A percentile compares a stretch with the other conserved stretches of the same genome.
Conservation (phyloP, 2,797 vertebrate species). For the Lophura swinhoii region DNA sequence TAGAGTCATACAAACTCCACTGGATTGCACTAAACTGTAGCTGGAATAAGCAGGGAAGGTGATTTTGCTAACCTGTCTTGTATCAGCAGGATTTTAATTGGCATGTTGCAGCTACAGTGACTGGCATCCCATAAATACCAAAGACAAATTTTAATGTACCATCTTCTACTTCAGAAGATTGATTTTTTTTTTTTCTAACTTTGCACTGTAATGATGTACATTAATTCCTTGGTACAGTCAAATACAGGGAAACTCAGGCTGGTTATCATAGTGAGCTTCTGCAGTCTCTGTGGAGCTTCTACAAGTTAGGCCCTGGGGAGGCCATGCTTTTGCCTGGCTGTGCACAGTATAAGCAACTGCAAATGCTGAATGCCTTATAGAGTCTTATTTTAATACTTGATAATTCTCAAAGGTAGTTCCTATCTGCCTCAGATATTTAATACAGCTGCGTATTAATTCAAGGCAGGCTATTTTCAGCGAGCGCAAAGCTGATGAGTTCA, state of each 20-base stretch:
- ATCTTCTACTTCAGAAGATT: constrained; percentile 59
- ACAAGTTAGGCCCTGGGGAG: constrained; percentile 29
- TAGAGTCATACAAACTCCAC: constrained; percentile 2
- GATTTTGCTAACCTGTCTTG: constrained; percentile 60
- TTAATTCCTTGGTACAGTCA: constrained; percentile 53
- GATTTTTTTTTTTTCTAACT: constrained; percentile 20
- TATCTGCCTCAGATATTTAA: constrained; percentile 4
- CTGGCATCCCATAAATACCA: constrained; percentile 70
- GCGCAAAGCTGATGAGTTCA: background rate
- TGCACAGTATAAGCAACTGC: background rate
- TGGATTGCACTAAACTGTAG: constrained; percentile 46
- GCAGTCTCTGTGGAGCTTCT: constrained; percentile 13
- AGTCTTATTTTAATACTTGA: background rate
- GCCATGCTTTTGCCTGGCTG: background rate
- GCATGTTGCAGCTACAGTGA: constrained; percentile 59
- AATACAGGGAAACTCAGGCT: background rate
- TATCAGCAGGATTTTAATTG: constrained; percentile 75
- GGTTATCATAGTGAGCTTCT: constrained; percentile 31
- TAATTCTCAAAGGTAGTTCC: background rate
- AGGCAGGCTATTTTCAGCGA: background rate
- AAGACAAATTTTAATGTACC: constrained; percentile 66
- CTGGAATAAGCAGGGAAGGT: constrained; percentile 27
- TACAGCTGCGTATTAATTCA: constrained; percentile 7
- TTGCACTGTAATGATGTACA: constrained; percentile 49
- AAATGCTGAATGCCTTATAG: background rate